Conservation (phyloP, 2,113 vertebrate species). For the Polyodon spathula region DNA sequence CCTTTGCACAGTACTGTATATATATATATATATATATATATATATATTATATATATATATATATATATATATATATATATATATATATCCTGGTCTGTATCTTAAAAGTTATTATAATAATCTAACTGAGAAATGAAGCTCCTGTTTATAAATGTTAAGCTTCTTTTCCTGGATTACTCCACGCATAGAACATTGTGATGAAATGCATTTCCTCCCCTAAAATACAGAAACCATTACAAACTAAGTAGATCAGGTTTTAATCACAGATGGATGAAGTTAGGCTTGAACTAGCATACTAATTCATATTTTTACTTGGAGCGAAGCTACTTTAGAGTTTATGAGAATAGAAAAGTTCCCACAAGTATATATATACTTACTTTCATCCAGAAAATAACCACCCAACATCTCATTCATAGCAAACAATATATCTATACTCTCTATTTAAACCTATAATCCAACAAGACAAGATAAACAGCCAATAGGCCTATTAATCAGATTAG, state of each 20-base stretch:
- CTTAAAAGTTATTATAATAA: neutral
- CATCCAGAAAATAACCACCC: too few species aligned
- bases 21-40: neutral
- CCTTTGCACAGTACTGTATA: too few species aligned
- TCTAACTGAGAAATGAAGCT: conserved; percentile 8
- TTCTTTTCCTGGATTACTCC: conserved; percentile 14
- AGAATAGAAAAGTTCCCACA: conserved; percentile 11
- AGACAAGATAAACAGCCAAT: too few species aligned
- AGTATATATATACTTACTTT: neutral
- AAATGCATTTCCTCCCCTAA: conserved; percentile 7
- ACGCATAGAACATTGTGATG: neutral
- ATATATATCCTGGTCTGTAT: too few species aligned
- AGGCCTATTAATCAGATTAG: too few species aligned
- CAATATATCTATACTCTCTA: too few species aligned
- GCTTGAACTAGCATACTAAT: neutral
- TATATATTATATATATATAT: neutral
- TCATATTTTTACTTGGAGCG: neutral
- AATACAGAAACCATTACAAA: conserved; percentile 15
- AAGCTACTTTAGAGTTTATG: neutral
- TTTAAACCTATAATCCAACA: too few species aligned
- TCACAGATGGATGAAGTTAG: neutral
- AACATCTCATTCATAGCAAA: too few species aligned
- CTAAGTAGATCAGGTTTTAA: neutral
- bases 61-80: too few species aligned
- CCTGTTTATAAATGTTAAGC: conserved; percentile 16